Conservation (phyloP, 2,888 invertebrate species). For the Leptarthrus brevirostris region DNA sequence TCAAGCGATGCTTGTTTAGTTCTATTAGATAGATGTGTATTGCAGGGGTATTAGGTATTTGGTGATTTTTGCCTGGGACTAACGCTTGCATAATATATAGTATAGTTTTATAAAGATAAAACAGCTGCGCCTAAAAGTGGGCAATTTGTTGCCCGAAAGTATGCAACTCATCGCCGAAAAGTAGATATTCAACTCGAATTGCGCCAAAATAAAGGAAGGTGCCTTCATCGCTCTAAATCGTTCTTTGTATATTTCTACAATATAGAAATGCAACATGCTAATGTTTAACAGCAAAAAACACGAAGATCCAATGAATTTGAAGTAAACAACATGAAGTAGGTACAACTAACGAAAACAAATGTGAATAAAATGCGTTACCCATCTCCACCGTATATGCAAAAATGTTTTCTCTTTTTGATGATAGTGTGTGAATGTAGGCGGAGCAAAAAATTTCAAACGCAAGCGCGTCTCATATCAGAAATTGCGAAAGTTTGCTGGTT, state of each 20-base stretch:
- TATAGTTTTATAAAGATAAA: no score
- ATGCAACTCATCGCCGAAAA: neutral
- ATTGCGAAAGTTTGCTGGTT: slow-evolving; percentile 12
- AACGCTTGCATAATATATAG: no score
- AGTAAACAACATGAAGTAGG: slow-evolving; percentile 5
- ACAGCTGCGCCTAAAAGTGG: no score
- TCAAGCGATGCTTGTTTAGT: neutral
- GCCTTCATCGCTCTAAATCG: neutral
- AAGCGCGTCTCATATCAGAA: slow-evolving; percentile 52
- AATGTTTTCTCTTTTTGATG: slow-evolving; percentile 28
- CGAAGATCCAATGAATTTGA: neutral
- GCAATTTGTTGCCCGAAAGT: no score
- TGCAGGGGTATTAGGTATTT: no score
- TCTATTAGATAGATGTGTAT: neutral
- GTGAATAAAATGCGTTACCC: slow-evolving; percentile 41
- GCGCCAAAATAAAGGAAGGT: neutral
- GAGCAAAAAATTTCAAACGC: slow-evolving; percentile 56
- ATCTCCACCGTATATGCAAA: slow-evolving; percentile 14
- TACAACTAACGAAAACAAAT: slow-evolving; percentile 14
- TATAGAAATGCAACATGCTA: slow-evolving; percentile 7
- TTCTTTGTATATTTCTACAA: neutral
- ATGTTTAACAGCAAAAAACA: neutral
- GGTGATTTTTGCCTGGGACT: no score
- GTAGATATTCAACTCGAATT: neutral
- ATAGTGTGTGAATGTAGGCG: slow-evolving; percentile 53